Evolutionary conservation across 2,797 vertebrate genomes (phyloP).

Genomic region (Danio kyathit): DNA sequence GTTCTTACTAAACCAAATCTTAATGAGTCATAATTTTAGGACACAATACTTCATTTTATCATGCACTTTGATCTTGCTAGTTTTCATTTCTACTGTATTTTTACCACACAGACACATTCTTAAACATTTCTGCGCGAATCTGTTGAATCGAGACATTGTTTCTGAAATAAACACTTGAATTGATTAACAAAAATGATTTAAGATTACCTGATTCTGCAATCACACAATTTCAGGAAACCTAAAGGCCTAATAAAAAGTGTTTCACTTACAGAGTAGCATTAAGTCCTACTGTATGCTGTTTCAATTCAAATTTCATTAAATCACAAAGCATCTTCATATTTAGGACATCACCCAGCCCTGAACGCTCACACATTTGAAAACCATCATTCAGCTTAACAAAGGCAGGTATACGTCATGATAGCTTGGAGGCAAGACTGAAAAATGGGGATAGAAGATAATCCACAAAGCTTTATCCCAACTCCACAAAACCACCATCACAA

Average conservation of each 20-base stretch:
- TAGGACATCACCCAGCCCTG: conserved; percentile 2
- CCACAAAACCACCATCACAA: neutral
- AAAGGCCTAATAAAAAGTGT: neutral
- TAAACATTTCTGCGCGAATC: neutral
- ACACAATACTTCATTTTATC: too few species aligned
- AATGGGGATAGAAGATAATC: neutral
- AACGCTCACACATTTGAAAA: conserved; percentile 32
- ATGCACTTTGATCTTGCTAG: too few species aligned
- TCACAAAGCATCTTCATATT: neutral
- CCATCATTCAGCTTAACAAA: conserved; percentile 38
- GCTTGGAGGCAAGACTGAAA: conserved; percentile 14
- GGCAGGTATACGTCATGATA: conserved; percentile 19
- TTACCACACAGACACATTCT: neutral
- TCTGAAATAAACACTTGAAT: neutral
- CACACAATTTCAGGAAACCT: too few species aligned
- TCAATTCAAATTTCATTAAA: neutral
- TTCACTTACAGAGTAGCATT: neutral
- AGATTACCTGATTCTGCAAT: too few species aligned
- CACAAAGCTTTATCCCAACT: conserved; percentile 2
- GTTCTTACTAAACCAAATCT: too few species aligned
- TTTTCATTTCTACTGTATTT: too few species aligned
- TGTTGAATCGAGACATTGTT: neutral
- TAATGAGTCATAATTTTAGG: too few species aligned
- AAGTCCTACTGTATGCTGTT: neutral
- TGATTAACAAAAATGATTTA: too few species aligned